These are phyloP conservation scores for Lithobates sylvaticus DNA, from an alignment of 2,797 vertebrate genomes.

Conservation along the genomic window DNA sequence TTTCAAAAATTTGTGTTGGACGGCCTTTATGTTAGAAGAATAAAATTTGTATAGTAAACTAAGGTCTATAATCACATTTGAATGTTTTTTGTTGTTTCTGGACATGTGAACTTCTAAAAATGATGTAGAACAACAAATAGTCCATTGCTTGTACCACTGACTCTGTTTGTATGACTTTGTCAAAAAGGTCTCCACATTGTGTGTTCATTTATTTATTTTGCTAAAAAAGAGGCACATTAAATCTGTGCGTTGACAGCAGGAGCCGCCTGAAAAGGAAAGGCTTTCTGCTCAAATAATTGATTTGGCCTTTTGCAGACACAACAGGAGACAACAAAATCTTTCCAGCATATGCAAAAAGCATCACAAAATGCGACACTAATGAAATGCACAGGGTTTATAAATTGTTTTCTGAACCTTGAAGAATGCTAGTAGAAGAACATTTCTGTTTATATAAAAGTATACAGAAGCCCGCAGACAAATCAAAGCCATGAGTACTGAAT, in stretches of 20 bases:
- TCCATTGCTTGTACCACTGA: constrained; percentile 6
- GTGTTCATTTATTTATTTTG: constrained; percentile 33
- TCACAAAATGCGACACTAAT: constrained; percentile 42
- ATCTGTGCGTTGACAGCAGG: constrained; percentile 38
- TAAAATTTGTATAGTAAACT: no score
- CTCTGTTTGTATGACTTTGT: constrained; percentile 1
- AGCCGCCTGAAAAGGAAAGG: constrained; percentile 24
- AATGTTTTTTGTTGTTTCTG: background rate
- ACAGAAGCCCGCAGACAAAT: background rate
- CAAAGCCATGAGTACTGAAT: background rate
- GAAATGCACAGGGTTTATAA: constrained; percentile 36
- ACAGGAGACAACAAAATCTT: constrained; percentile 52
- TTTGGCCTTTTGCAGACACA: constrained; percentile 54
- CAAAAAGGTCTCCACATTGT: constrained; percentile 12
- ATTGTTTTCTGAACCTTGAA: constrained; percentile 10
- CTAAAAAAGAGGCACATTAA: constrained; percentile 25
- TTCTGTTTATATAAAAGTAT: constrained; percentile 33
- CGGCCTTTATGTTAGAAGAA: no score
- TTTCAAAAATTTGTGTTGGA: no score
- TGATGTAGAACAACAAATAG: constrained; percentile 16
- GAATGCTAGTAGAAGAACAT: constrained; percentile 2
- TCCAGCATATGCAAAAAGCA: constrained; percentile 41
- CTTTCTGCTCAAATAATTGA: constrained; percentile 51
- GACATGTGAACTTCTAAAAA: background rate
- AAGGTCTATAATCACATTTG: background rate